Percentiles rank a stretch among this genome's conserved stretches.
These are phyloP conservation scores for Pardalotus punctatus DNA, from an alignment of 2,113 vertebrate genomes.

Conservation along the genomic window DNA sequence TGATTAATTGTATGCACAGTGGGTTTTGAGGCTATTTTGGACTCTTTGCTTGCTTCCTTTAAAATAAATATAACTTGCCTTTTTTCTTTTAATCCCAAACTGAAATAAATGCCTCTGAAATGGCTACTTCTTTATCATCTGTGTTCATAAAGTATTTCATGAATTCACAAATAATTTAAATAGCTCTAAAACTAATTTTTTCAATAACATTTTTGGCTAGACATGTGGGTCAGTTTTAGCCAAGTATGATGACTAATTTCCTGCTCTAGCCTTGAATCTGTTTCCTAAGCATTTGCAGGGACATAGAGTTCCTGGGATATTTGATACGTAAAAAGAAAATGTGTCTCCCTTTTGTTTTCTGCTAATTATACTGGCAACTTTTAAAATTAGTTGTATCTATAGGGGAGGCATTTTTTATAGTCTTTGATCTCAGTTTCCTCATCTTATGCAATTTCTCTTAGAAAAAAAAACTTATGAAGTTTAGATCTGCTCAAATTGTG, in stretches of 20 bases:
- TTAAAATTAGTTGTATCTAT: not conserved
- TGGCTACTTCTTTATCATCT: not conserved
- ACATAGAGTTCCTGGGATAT: not conserved
- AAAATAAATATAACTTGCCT: not conserved
- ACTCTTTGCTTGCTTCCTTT: not conserved
- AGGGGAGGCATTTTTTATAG: not conserved
- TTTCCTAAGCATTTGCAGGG: not conserved
- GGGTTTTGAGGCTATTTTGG: not conserved
- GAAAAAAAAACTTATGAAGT: fast-evolving
- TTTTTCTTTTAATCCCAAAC: not conserved
- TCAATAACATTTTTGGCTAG: not conserved
- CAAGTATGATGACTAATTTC: slow-evolving; percentile 36
- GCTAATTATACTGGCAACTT: not conserved
- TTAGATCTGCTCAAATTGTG: not conserved
- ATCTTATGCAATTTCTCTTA: not conserved
- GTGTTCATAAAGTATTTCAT: not conserved
- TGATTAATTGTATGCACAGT: not conserved
- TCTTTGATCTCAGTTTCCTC: not conserved
- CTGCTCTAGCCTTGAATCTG: not conserved
- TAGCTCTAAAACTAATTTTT: not conserved
- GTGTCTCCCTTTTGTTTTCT: not conserved
- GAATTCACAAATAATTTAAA: not conserved
- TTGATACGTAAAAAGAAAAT: not conserved
- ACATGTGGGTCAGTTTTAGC: not conserved
- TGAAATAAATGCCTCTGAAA: not conserved